Base-by-base conservation (phyloP, 2,797 vertebrate genomes). In the Danio albolineatus region DNA sequence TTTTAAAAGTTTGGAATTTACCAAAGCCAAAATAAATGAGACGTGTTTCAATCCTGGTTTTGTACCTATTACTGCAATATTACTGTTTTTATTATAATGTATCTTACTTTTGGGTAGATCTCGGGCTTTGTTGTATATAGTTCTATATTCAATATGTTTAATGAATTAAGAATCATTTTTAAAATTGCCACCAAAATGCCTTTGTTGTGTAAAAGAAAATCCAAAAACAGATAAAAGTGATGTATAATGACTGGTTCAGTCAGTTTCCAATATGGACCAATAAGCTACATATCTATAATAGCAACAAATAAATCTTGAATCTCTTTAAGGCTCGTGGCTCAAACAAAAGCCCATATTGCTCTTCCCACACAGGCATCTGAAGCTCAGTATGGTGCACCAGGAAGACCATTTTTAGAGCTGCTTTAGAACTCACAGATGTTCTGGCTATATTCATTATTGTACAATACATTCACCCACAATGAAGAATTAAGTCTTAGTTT, bases 271-370 rank as follows among this genome's bases (percentile, higher is more conserved):
- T 17, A 19, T 61, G 36, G 4, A 76, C 16, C 19, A 48, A 41
- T 39, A 10, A n/a, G 13, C 48, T 28, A 1, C 8, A 1, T 65
- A 17, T 54, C 38, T 41, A 53, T 4, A 59, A n/a, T 36, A 17
- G 10, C 65, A 36, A 48, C 21, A 10, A 43, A 21, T 51, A 56
- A 62, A 80, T 36, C 43, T 73, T 56, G 17, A 36, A 49, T 46
- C 14, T 36, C 41, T 64, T 66, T 65, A 21, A 17, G 19, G 43
- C 41, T 44, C 7, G 14, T 36, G 19, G 43, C 38, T 38, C 72
- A 51, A 57, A 78, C 71, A 79, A 64, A 65, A 51, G 48, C 48
- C 54, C 19, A 49, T 65, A 64, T 64, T 61, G 43, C 38, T 53
- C 69, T 74, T 60, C 65, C 65, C 46, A 41, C 51, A 61, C 66